Evolutionary conservation across 64 coral and sea anemone species (phyloP).

Genomic region (Montipora sp.): DNA sequence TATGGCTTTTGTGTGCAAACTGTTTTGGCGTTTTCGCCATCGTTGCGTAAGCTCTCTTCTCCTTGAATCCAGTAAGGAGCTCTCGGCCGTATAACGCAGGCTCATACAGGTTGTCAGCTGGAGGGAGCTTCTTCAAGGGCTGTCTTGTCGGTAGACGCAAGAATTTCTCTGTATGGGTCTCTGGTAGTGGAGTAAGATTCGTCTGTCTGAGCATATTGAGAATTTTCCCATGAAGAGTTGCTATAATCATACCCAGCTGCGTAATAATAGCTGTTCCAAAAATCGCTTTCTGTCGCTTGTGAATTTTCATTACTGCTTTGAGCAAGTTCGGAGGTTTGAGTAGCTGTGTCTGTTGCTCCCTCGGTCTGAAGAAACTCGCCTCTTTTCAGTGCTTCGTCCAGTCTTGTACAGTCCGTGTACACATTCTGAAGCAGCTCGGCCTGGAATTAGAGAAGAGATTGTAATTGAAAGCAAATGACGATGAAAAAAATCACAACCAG

Average conservation of each 20-base stretch:
- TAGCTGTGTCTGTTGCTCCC: background rate
- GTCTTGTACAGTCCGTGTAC: conserved; percentile 65
- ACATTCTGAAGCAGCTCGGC: conserved; percentile 54
- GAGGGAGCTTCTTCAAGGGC: background rate
- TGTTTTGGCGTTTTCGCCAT: too few relatives aligned
- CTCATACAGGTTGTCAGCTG: background rate
- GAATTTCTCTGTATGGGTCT: conserved; percentile 18
- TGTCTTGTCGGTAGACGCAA: background rate
- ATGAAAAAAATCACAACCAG: too few relatives aligned
- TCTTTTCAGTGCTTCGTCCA: conserved; percentile 71
- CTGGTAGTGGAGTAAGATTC: background rate
- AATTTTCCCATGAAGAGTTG: background rate
- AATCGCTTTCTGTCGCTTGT: background rate
- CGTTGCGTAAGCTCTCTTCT: too few relatives aligned
- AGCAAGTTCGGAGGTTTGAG: background rate
- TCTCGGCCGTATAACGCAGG: background rate
- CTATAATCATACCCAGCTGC: background rate
- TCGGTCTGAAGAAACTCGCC: conserved; percentile 22
- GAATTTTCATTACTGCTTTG: background rate
- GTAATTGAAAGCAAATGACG: background rate
- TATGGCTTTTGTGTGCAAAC: too few relatives aligned
- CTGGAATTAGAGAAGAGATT: conserved; percentile 8
- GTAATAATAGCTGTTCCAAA: background rate
- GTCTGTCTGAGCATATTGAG: background rate
- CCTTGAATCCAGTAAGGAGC: too few relatives aligned